Base-by-base conservation (phyloP, 2,888 invertebrate genomes). In the Ornithoptera priamus region DNA sequence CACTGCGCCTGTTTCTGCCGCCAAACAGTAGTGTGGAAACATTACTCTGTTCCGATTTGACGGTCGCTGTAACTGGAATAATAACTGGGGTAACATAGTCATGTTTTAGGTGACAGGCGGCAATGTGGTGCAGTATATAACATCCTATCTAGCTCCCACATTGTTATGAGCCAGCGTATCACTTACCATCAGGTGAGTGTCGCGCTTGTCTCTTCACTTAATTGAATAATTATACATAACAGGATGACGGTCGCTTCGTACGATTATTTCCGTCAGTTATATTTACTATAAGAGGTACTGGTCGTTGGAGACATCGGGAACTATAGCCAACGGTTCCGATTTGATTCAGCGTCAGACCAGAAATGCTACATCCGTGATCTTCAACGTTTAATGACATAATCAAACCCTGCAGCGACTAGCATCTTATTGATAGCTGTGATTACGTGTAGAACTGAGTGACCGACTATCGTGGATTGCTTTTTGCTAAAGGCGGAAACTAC, bases 321-420 rank as follows among this genome's bases (percentile, higher is more conserved):
- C 30, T 20, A 57, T 61, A 6, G 70, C 70, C 64, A 77, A 78
- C 78, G 88, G 89, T 87, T 76, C 77, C 82, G 75, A 77, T 80
- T 77, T 78, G 76, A 79, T 80, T 81, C 80, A 81, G 82, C 81
- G 83, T 87, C 85, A 84, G 83, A 84, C 82, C 79, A 75, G 71
- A 72, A 74, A 74, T 79, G 77, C 77, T 83, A 82, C 85, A 85
- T 86, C 86, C 84, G 83, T 84, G 83, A 81, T 81, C 81, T 80
- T 80, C 77, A n/a, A 42, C 64, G 36, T 58, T 58, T 90, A 90
- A 90, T 90, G 86, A 86, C 85, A 87, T 91, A 89, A 91, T 88
- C 86, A 77, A 71, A 75, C 82, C 90, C 87, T 75, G 82, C 80
- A 89, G 90, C 88, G 75, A 78, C 77, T 76, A 56, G 61, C 57